A percentile compares a stretch with the other conserved stretches of the same genome.
These are phyloP conservation scores for Heliconius nattereri DNA, from an alignment of 1,140 invertebrate genomes.

Conservation along the genomic window DNA sequence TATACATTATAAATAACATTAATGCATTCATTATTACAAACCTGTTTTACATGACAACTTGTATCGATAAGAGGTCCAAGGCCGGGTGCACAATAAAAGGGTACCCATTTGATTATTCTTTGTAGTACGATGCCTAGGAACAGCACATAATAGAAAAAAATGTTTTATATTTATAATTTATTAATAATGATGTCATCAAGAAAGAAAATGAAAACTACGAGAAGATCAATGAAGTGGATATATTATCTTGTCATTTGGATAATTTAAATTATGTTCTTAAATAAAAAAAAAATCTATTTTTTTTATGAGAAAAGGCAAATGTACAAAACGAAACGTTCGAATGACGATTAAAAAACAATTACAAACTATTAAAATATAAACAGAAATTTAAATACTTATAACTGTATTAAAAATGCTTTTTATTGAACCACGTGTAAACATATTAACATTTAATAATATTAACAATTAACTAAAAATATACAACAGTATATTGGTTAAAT, in stretches of 20 bases:
- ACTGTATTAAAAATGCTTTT: neutral
- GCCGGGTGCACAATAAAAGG: neutral
- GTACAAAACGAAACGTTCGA: neutral
- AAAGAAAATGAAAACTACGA: neutral
- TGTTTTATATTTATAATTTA: neutral
- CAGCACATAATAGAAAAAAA: neutral
- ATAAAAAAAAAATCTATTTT: neutral
- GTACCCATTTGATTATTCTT: neutral
- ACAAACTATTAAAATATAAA: no score
- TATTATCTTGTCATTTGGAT: neutral
- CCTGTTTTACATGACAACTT: constrained; percentile 11
- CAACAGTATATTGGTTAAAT: neutral
- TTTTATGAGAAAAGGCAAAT: neutral
- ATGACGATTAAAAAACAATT: neutral
- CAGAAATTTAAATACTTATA: neutral
- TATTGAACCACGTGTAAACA: neutral
- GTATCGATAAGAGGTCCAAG: constrained; percentile 9
- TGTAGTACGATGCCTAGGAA: neutral
- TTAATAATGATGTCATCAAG: neutral
- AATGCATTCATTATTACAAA: constrained; percentile 11
- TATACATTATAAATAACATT: constrained; percentile 11
- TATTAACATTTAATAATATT: neutral
- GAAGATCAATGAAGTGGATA: neutral
- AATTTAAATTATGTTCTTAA: neutral
- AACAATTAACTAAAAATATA: neutral